Base-by-base conservation (phyloP, 1,140 invertebrate species). In the Camponotus vicinus region DNA sequence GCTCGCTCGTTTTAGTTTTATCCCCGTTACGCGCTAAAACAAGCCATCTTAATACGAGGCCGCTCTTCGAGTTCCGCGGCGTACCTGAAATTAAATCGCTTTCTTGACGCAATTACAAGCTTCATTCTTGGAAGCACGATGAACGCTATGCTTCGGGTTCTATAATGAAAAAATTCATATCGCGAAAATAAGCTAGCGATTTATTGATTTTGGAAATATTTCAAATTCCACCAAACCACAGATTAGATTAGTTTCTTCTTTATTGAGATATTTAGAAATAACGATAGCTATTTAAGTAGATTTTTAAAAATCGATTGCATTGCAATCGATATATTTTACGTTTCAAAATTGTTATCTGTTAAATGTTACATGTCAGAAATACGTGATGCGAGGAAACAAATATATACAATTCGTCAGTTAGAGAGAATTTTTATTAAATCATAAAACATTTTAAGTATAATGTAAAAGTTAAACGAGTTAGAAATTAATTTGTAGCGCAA, bases 1-100 rank as follows among this genome's bases (percentile, higher is more conserved):
- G 42, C 27, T n/a, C 57, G 55, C 55, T 52, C 61, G 78, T 80
- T 86, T 89, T 86, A 69, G 52, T 63, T 59, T 88, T 86, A 59
- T 52, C 9, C 21, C 40, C 55, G 69, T 57, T 63, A 49, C 55
- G 69, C 55, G 69, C 79, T 83, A 83, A 83, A 83, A 83, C 79
- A 83, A 75, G 69, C 40, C 49, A 63, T 75, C 69, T 83, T 83
- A 83, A 83, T 83, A 61, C 55, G 40, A 61, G 45, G 55, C 79
- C 69, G 57, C 79, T 13, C 45, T 73, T 82, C 21, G 45, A 82
- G 67, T 71, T 82, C 27, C 67, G 57, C 52, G 55, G 55, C 69
- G 69, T 61, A 49, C 27, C 40, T 61, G 52, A 83, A 83, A 83
- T 83, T 83, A 83, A 83, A 83, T 73, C 79, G 27, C 18, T 40